phyloP scores from a whole-genome alignment of 2,113 vertebrate genomes.

The Salvelinus alpinus region DNA sequence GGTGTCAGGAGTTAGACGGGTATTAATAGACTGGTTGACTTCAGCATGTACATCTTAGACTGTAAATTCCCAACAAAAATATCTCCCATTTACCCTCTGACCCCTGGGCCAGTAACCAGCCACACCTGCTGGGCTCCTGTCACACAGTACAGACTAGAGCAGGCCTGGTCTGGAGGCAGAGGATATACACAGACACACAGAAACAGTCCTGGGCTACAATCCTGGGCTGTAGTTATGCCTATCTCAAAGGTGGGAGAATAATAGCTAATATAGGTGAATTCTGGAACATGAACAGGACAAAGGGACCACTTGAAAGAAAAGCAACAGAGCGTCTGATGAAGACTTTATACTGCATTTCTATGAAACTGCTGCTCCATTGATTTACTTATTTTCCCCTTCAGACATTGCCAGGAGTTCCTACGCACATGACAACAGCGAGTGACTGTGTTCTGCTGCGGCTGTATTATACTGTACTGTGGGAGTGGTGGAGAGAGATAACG shows the following conservation, averaged over 20 bases:
- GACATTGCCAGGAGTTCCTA: slow-evolving; percentile 50
- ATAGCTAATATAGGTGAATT: slow-evolving; percentile 9
- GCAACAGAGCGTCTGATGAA: background rate
- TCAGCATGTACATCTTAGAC: slow-evolving; percentile 48
- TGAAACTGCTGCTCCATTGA: slow-evolving; percentile 40
- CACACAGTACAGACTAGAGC: slow-evolving; percentile 26
- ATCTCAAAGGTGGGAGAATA: background rate
- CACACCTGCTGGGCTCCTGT: slow-evolving; percentile 70
- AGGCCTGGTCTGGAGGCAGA: background rate
- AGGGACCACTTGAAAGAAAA: background rate
- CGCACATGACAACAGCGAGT: slow-evolving; percentile 48
- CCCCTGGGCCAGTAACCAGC: slow-evolving; percentile 46
- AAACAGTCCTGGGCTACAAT: background rate
- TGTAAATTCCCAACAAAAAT: slow-evolving; percentile 75
- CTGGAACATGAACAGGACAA: background rate
- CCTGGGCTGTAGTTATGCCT: background rate
- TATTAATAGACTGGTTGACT: slow-evolving; percentile 69
- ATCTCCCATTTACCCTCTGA: slow-evolving; percentile 73
- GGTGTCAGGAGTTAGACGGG: slow-evolving; percentile 38
- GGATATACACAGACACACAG: background rate
- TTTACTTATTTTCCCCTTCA: slow-evolving; percentile 6
- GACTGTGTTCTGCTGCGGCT: background rate
- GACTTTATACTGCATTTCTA: slow-evolving; percentile 16
- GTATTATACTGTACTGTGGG: slow-evolving; percentile 42
- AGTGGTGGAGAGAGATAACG: slow-evolving; percentile 66